These are phyloP conservation scores for Talpa occidentalis DNA, from an alignment of 2,113 vertebrate genomes.

Conservation along the genomic window DNA sequence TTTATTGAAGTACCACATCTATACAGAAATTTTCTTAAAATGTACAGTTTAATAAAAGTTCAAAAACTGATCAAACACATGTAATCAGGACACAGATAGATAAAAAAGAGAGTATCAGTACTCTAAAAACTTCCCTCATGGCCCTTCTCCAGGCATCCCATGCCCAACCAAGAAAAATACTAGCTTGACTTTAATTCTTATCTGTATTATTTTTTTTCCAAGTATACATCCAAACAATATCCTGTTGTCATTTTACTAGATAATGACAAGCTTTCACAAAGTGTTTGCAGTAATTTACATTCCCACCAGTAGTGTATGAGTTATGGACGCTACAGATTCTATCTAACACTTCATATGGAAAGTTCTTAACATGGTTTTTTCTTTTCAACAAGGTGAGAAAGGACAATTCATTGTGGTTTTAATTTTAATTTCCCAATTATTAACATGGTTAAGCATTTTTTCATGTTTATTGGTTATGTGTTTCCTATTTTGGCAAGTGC, in stretches of 20 bases:
- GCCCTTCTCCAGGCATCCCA: neutral
- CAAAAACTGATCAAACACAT: neutral
- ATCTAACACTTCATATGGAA: neutral
- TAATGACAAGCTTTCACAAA: neutral
- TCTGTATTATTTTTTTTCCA: neutral
- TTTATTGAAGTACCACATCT: neutral
- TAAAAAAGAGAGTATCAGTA: neutral
- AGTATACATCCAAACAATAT: neutral
- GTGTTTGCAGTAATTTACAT: neutral
- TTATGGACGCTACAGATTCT: neutral
- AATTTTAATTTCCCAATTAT: slow-evolving; percentile 15
- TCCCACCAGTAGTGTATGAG: neutral
- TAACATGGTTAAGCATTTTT: neutral
- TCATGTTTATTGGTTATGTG: neutral
- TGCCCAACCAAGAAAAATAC: neutral
- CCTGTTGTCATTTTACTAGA: neutral
- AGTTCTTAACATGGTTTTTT: neutral
- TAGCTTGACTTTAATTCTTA: neutral
- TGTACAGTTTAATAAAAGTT: neutral
- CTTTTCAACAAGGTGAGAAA: neutral
- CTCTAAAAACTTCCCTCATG: neutral
- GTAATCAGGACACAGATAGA: neutral
- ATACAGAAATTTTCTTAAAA: neutral
- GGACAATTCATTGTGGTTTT: neutral
- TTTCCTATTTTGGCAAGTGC: slow-evolving; percentile 9